These are phyloP conservation scores for Oreortyx pictus DNA, from an alignment of 2,797 vertebrate genomes.

Conservation along the genomic window DNA sequence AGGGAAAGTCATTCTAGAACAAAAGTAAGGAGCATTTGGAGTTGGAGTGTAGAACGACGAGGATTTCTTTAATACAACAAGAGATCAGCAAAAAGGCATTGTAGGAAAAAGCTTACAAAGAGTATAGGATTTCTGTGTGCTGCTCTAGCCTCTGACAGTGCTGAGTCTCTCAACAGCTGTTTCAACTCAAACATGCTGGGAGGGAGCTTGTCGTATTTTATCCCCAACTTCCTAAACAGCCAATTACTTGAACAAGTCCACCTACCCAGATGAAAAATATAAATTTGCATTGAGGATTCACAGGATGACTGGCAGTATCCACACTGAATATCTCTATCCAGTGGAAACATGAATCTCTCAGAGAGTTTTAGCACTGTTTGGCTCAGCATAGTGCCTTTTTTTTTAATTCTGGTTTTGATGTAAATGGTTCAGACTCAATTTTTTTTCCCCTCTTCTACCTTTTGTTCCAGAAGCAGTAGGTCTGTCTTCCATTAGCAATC, in stretches of 20 bases:
- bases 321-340: not conserved
- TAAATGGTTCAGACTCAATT: not conserved
- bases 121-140: not conserved
- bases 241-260: not conserved
- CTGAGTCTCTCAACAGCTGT: not conserved
- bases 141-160: not conserved
- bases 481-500: constrained; percentile 7
- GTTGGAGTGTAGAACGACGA: not conserved
- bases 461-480: not conserved
- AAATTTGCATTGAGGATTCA: not conserved
- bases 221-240: not conserved
- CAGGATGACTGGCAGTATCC: not conserved
- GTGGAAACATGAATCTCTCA: not conserved
- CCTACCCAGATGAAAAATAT: not conserved
- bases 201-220: not conserved
- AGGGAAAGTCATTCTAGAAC: not conserved
- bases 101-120: not conserved
- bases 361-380: not conserved
- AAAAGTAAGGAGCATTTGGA: not conserved
- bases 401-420: not conserved
- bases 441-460: not conserved
- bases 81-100: not conserved
- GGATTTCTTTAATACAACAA: not conserved
- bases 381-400: not conserved
- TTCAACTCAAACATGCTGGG: not conserved